These are phyloP conservation scores for Therioaphis trifolii DNA, from an alignment of 2,888 invertebrate species.

Conservation along the genomic window DNA sequence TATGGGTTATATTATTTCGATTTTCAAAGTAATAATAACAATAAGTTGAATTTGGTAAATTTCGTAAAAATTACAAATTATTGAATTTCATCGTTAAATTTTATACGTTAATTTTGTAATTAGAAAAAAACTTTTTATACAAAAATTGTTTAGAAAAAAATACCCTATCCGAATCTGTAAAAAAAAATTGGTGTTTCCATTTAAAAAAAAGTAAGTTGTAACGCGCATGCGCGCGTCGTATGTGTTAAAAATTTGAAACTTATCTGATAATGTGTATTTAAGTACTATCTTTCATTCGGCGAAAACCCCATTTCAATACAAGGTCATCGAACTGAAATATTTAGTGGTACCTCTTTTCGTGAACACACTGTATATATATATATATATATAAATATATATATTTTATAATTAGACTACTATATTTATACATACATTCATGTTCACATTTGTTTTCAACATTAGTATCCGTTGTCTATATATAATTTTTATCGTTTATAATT, in stretches of 20 bases:
- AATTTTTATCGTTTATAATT: too few relatives aligned
- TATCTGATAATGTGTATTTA: too few relatives aligned
- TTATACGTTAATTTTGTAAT: not conserved
- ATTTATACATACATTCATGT: too few relatives aligned
- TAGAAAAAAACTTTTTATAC: conserved; percentile 11
- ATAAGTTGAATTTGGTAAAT: conserved; percentile 28
- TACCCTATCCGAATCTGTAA: not conserved
- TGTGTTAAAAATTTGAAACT: too few relatives aligned
- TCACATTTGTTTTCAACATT: too few relatives aligned
- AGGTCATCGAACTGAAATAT: not conserved
- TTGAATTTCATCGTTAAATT: not conserved
- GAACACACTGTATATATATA: not conserved
- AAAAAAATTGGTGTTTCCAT: not conserved
- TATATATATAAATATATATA: not conserved
- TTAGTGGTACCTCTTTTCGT: not conserved
- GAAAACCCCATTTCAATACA: too few relatives aligned
- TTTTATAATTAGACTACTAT: too few relatives aligned
- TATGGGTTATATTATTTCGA: too few relatives aligned
- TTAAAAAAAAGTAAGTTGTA: conserved; percentile 1
- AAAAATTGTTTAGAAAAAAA: not conserved
- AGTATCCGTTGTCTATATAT: too few relatives aligned
- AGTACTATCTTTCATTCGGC: too few relatives aligned
- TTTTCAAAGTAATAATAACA: not conserved
- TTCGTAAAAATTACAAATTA: conserved; percentile 3
- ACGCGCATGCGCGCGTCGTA: not conserved